Conservation (phyloP, 2,113 vertebrate genomes). For the Tachysurus fulvidraco region DNA sequence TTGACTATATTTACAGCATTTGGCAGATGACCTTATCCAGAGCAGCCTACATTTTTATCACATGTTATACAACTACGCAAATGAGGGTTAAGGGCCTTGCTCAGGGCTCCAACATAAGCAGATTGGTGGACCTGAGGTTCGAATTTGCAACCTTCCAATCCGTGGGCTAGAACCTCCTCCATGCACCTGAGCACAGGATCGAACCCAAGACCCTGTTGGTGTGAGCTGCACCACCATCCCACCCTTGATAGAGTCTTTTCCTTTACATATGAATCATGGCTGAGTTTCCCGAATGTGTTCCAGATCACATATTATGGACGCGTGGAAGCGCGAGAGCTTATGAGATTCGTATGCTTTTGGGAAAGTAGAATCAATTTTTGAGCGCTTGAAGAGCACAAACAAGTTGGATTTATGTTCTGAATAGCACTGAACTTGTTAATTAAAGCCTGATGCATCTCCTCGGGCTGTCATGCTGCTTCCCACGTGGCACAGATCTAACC, state of each 20-base stretch:
- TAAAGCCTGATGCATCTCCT: constrained; percentile 37
- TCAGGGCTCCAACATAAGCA: too few relatives aligned
- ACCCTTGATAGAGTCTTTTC: neutral
- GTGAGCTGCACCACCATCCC: neutral
- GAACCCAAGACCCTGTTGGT: neutral
- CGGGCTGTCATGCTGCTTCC: constrained; percentile 16
- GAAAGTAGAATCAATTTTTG: neutral
- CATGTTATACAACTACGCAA: too few relatives aligned
- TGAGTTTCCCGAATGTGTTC: neutral
- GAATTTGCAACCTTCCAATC: too few relatives aligned
- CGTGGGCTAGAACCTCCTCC: too few relatives aligned
- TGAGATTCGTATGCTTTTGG: too few relatives aligned
- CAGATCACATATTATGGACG: neutral
- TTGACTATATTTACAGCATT: too few relatives aligned
- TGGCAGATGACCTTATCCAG: too few relatives aligned
- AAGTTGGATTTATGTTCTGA: neutral
- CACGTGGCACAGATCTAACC: constrained; percentile 9
- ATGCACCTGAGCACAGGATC: neutral
- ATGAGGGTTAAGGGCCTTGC: too few relatives aligned
- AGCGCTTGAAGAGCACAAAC: neutral
- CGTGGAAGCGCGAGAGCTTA: neutral
- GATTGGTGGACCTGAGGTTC: too few relatives aligned
- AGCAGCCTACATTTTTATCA: too few relatives aligned
- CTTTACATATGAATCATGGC: neutral
- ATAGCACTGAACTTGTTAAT: constrained; percentile 33